Evolutionary conservation across 2,113 vertebrate genomes (phyloP).

Genomic region (Montifringilla adamsi): DNA sequence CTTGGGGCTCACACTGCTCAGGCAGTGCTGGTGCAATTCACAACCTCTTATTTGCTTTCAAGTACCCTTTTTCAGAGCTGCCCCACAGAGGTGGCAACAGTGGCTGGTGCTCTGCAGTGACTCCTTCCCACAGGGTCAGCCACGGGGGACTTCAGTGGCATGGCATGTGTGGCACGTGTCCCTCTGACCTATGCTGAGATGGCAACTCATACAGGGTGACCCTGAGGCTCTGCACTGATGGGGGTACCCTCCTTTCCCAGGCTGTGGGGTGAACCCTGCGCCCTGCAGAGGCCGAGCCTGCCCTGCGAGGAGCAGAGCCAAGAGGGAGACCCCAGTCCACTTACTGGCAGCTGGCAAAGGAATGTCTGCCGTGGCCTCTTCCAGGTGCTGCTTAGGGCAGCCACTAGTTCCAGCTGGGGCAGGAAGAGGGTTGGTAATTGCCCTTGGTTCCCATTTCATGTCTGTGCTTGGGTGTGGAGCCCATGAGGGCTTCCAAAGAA

Average conservation of each 20-base stretch:
- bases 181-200: accelerated
- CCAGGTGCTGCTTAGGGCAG: neutral
- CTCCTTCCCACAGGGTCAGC: neutral
- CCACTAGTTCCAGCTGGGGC: neutral
- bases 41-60: neutral
- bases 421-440: neutral
- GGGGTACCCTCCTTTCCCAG: neutral
- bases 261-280: neutral
- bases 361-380: neutral
- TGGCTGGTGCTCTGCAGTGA: neutral
- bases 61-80: neutral
- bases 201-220: accelerated
- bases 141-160: neutral
- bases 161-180: accelerated
- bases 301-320: accelerated
- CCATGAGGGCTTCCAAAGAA: neutral
- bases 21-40: neutral
- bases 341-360: accelerated
- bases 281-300: neutral
- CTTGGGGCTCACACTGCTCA: neutral
- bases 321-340: neutral
- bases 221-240: neutral
- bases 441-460: neutral
- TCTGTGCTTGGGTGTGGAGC: neutral
- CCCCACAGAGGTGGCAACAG: neutral